Percentiles rank a stretch among this genome's conserved stretches.
phyloP scores from a whole-genome alignment of 1,140 invertebrate genomes.

The Arion vulgaris region DNA sequence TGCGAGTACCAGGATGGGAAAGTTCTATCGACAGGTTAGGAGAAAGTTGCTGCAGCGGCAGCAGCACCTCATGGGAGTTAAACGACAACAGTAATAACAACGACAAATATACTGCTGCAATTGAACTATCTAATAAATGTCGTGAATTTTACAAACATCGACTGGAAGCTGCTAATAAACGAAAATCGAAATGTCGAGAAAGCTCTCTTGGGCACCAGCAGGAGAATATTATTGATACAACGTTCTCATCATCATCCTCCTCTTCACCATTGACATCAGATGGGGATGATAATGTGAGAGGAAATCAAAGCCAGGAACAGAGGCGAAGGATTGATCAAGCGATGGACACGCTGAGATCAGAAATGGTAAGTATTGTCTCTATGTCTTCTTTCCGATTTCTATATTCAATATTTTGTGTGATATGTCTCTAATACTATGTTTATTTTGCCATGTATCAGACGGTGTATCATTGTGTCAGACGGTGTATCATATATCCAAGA shows the following conservation, averaged over 20 bases:
- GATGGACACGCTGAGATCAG: slow-evolving; percentile 54
- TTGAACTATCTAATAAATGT: slow-evolving; percentile 63
- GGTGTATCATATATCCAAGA: no score
- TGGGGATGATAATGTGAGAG: slow-evolving; percentile 3
- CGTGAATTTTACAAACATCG: slow-evolving; percentile 60
- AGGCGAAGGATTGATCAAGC: slow-evolving; percentile 51
- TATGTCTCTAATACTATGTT: no score
- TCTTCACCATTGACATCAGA: slow-evolving; percentile 6
- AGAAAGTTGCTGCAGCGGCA: not conserved
- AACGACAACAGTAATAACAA: not conserved
- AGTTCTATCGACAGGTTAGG: not conserved
- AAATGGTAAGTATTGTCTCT: slow-evolving; percentile 52
- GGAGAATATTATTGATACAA: not conserved
- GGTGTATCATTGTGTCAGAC: no score
- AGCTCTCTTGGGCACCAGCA: not conserved
- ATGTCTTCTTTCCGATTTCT: no score
- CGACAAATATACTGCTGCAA: slow-evolving; percentile 61
- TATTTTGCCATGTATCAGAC: no score
- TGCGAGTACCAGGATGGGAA: not conserved
- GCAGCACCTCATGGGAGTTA: not conserved
- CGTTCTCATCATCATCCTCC: slow-evolving; percentile 33
- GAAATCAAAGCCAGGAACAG: slow-evolving; percentile 14
- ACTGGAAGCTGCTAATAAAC: slow-evolving; percentile 51
- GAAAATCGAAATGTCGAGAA: slow-evolving; percentile 41
- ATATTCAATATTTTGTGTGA: no score